phyloP scores from a whole-genome alignment of 2,888 invertebrate genomes.

The Aricia artaxerxes region DNA sequence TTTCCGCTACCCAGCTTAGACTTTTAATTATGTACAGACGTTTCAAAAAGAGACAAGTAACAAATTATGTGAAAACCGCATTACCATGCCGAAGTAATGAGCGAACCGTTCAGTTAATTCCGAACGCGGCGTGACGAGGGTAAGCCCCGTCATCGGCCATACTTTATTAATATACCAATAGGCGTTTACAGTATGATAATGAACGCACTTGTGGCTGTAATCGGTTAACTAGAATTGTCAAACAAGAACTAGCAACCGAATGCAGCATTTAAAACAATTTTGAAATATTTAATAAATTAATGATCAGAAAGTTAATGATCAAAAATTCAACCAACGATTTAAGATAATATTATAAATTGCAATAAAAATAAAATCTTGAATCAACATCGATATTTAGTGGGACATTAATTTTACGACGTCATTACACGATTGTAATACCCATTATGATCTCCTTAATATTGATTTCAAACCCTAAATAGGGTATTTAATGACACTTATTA shows the following conservation, averaged over 20 bases:
- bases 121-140: slow-evolving; percentile 43
- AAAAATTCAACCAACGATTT: background rate
- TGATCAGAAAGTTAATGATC: background rate
- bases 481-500: background rate
- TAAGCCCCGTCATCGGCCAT: slow-evolving; percentile 38
- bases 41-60: slow-evolving; percentile 30
- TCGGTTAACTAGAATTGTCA: background rate
- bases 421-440: background rate
- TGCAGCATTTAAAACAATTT: too few species aligned
- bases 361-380: slow-evolving; percentile 11
- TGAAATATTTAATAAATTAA: too few species aligned
- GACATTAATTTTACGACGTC: slow-evolving; percentile 14
- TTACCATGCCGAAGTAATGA: slow-evolving; percentile 29
- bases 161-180: slow-evolving; percentile 29
- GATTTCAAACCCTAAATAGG: background rate
- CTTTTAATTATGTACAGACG: slow-evolving; percentile 25
- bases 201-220: background rate
- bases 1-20: background rate
- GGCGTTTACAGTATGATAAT: background rate
- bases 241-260: background rate
- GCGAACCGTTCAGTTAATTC: slow-evolving; percentile 38
- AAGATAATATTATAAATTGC: background rate
- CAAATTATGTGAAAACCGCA: slow-evolving; percentile 32
- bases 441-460: background rate
- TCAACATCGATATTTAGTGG: background rate